A percentile compares a stretch with the other conserved stretches of the same genome.
phyloP scores from a whole-genome alignment of 2,888 invertebrate species.

The Catocala nupta region DNA sequence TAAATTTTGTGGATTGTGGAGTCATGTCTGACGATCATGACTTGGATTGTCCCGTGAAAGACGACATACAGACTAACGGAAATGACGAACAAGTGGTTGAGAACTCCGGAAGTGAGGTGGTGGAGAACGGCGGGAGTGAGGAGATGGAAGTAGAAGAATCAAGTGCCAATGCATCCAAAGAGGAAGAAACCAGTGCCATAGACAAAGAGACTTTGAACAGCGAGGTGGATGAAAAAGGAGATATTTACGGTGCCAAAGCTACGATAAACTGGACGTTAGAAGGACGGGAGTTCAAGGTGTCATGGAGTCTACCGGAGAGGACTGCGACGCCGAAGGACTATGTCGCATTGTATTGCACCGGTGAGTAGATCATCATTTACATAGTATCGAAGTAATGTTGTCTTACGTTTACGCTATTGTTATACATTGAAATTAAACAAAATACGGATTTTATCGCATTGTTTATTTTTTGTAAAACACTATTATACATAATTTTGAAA shows the following conservation, averaged over 20 bases:
- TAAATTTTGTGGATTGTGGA: constrained; percentile 48
- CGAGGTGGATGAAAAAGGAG: constrained; percentile 47
- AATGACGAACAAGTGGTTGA: constrained; percentile 45
- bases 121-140: constrained; percentile 41
- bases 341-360: constrained; percentile 86
- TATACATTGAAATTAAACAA: too few species aligned
- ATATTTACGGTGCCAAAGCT: constrained; percentile 47
- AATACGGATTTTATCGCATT: too few species aligned
- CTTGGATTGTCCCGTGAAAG: constrained; percentile 63
- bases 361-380: constrained; percentile 71
- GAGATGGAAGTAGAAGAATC: constrained; percentile 48
- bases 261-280: constrained; percentile 77
- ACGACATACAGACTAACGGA: constrained; percentile 55
- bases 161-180: constrained; percentile 71
- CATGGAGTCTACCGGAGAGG: constrained; percentile 83
- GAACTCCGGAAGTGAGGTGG: constrained; percentile 40
- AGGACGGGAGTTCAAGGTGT: constrained; percentile 71
- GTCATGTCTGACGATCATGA: constrained; percentile 82
- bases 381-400: too few species aligned
- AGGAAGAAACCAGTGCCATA: constrained; percentile 64
- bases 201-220: constrained; percentile 54
- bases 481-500: too few species aligned
- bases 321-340: constrained; percentile 76
- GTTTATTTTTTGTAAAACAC: too few species aligned
- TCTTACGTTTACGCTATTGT: too few species aligned